Conservation (phyloP, 2,888 invertebrate species). For the Microctonus brassicae region DNA sequence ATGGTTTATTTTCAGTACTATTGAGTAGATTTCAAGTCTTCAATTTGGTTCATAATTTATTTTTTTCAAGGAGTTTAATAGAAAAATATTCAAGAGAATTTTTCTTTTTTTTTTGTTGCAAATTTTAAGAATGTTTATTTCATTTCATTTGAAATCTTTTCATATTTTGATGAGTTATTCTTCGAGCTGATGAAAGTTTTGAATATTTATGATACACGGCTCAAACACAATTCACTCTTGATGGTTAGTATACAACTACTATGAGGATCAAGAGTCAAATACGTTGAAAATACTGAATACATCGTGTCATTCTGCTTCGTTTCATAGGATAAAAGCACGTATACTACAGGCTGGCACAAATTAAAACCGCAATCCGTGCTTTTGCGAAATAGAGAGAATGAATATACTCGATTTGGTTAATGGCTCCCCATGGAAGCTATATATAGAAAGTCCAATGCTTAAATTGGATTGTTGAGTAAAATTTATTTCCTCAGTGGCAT, state of each 20-base stretch:
- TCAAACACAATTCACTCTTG: slow-evolving; percentile 22
- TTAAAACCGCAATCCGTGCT: slow-evolving; percentile 38
- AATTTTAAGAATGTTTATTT: no score
- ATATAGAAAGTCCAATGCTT: not conserved
- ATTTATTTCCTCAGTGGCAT: not conserved
- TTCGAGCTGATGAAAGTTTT: not conserved
- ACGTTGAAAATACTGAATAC: slow-evolving; percentile 27
- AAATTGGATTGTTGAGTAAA: slow-evolving; percentile 27
- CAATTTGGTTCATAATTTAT: no score
- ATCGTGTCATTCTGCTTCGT: slow-evolving; percentile 21
- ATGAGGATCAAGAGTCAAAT: slow-evolving; percentile 24
- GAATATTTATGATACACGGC: slow-evolving; percentile 28
- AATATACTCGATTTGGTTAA: slow-evolving; percentile 33
- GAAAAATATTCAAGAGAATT: no score
- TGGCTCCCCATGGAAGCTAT: slow-evolving; percentile 7
- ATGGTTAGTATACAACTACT: slow-evolving; percentile 28
- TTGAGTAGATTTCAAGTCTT: no score
- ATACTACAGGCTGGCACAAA: slow-evolving; percentile 30
- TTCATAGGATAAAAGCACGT: slow-evolving; percentile 31
- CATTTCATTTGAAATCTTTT: not conserved
- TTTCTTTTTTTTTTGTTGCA: no score
- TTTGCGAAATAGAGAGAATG: slow-evolving; percentile 19
- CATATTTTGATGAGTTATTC: slow-evolving; percentile 20
- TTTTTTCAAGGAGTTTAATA: no score
- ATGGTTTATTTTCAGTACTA: no score